A percentile compares a stretch with the other conserved stretches of the same genome.
phyloP scores from a whole-genome alignment of 2,797 vertebrate genomes.

The Gymnopithys bicolor region DNA sequence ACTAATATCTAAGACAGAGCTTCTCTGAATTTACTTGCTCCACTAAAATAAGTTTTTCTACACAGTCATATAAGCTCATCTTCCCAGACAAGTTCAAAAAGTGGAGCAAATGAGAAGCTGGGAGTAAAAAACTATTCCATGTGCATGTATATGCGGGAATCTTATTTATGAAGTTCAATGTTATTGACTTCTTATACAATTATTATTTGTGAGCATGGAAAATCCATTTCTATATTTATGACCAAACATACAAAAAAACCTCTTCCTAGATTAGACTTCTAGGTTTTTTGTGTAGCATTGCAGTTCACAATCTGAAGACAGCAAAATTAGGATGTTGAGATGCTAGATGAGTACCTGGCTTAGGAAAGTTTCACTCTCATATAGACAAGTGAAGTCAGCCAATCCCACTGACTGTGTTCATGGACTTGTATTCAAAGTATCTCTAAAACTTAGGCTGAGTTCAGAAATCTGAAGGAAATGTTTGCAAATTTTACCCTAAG shows the following conservation, averaged over 20 bases:
- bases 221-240: neutral
- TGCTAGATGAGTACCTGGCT: neutral
- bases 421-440: neutral
- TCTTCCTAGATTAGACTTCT: neutral
- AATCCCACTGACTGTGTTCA: rapidly evolving
- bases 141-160: neutral
- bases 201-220: neutral
- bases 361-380: neutral
- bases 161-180: neutral
- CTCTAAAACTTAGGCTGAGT: neutral
- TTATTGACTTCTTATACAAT: neutral
- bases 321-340: neutral
- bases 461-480: neutral
- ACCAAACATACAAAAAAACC: neutral
- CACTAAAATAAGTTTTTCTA: neutral
- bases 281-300: neutral
- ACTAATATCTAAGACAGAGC: neutral
- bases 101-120: neutral
- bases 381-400: neutral
- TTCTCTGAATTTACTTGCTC: neutral
- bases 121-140: neutral
- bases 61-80: neutral
- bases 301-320: neutral
- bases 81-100: neutral
- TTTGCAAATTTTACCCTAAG: neutral